phyloP scores from a whole-genome alignment of 2,888 invertebrate species.

The Apamea epomidion region DNA sequence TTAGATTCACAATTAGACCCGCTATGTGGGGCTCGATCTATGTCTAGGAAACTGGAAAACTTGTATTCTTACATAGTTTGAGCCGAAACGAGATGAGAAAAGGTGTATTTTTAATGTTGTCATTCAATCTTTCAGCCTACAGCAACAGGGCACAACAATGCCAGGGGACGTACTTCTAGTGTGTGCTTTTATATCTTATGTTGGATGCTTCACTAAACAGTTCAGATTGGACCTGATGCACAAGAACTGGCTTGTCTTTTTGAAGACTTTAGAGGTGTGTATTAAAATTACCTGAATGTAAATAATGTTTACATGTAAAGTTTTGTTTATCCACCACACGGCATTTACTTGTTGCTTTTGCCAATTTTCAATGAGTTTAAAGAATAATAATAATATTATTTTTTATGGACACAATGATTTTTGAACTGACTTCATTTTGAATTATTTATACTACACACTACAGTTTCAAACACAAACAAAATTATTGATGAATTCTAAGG shows the following conservation, averaged over 20 bases:
- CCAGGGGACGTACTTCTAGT: constrained; percentile 98
- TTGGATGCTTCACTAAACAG: constrained; percentile 98
- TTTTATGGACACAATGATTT: neutral
- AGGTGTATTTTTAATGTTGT: neutral
- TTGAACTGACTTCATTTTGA: neutral
- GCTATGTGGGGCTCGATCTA: too few species aligned
- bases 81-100: too few species aligned
- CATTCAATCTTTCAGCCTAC: constrained; percentile 91
- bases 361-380: neutral
- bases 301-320: neutral
- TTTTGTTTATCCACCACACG: neutral
- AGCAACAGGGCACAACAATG: constrained; percentile 97
- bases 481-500: neutral
- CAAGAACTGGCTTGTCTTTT: constrained; percentile 96
- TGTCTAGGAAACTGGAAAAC: neutral
- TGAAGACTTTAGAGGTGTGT: constrained; percentile 94
- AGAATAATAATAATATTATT: neutral
- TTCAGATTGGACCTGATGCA: constrained; percentile 96
- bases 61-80: neutral
- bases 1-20: neutral
- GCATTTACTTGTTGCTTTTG: neutral
- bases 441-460: neutral
- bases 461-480: neutral
- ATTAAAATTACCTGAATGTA: neutral
- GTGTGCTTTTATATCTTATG: constrained; percentile 98